These are phyloP conservation scores for Falco novaeseelandiae DNA, from an alignment of 2,797 vertebrate genomes.

Conservation along the genomic window DNA sequence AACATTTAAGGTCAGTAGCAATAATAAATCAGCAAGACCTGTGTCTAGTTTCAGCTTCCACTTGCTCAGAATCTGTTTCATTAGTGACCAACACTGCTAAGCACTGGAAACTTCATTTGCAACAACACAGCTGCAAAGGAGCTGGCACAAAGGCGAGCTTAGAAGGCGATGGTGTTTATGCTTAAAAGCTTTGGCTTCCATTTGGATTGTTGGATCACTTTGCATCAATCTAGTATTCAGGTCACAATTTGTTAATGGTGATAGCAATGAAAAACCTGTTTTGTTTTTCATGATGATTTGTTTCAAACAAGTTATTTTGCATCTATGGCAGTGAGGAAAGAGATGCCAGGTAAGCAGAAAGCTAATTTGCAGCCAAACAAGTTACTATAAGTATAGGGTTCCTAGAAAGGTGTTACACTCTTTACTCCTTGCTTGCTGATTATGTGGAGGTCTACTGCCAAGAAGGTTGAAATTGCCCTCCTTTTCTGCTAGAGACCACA, in stretches of 20 bases:
- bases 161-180: neutral
- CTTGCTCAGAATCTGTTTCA: neutral
- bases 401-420: neutral
- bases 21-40: neutral
- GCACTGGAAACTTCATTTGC: neutral
- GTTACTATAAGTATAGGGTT: neutral
- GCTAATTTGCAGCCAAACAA: neutral
- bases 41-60: neutral
- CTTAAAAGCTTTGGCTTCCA: neutral
- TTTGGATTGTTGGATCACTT: neutral
- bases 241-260: neutral
- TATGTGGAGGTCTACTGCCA: neutral
- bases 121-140: neutral
- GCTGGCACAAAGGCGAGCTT: neutral
- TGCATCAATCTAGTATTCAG: neutral
- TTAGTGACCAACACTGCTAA: neutral
- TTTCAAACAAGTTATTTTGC: neutral
- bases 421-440: neutral
- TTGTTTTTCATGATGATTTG: neutral
- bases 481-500: neutral
- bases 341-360: neutral
- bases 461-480: neutral
- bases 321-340: neutral
- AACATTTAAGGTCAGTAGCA: neutral
- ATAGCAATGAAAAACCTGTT: neutral